Evolutionary conservation across 2,888 invertebrate species (phyloP).

Genomic region (Glaucopsyche alexis): DNA sequence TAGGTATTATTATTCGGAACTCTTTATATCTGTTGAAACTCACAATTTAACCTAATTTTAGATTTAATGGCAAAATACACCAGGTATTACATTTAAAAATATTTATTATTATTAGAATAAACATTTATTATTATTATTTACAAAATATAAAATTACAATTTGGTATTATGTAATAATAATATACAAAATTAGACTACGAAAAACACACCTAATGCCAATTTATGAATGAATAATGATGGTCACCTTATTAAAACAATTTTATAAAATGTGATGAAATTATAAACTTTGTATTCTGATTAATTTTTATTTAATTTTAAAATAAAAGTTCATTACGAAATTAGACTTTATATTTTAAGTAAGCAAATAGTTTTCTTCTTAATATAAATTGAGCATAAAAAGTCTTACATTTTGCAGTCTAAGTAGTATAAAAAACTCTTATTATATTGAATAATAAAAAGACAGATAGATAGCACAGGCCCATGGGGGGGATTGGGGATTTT

Average conservation of each 20-base stretch:
- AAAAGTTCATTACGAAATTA: too few relatives aligned
- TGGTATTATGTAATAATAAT: slow-evolving; percentile 7
- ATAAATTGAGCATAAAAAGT: not conserved
- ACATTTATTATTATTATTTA: slow-evolving; percentile 27
- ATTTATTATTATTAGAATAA: slow-evolving; percentile 19
- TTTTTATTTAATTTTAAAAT: too few relatives aligned
- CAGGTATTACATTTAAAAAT: not conserved
- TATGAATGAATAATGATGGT: not conserved
- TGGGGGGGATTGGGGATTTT: too few relatives aligned
- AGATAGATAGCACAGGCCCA: too few relatives aligned
- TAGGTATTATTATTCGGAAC: too few relatives aligned
- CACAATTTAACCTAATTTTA: too few relatives aligned
- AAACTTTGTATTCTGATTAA: too few relatives aligned
- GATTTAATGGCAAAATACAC: not conserved
- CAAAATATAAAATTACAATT: slow-evolving; percentile 27
- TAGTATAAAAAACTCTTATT: not conserved
- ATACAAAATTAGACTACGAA: not conserved
- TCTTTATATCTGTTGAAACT: too few relatives aligned
- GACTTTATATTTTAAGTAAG: too few relatives aligned
- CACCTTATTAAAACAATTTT: not conserved
- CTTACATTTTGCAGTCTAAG: not conserved
- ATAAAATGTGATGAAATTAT: not conserved
- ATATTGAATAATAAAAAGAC: not conserved
- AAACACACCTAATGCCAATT: not conserved
- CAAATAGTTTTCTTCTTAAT: not conserved